A percentile compares a stretch with the other conserved stretches of the same genome.
Conservation (phyloP, 2,797 vertebrate species). For the Sebastes matsubarae region DNA sequence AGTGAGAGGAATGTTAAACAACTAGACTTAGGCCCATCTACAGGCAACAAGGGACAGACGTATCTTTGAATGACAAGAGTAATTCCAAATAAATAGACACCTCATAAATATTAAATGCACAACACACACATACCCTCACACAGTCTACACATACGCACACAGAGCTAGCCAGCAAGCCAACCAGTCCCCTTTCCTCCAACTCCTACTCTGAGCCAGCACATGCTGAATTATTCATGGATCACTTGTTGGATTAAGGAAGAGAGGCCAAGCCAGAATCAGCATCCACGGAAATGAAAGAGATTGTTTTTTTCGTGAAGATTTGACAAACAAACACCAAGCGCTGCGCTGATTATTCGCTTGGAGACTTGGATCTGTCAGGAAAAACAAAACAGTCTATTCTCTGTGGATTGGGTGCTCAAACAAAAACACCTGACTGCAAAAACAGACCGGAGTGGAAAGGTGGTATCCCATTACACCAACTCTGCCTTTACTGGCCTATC, state of each 20-base stretch:
- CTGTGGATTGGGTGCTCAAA: slow-evolving; percentile 44
- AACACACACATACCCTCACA: slow-evolving; percentile 8
- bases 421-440: slow-evolving; percentile 56
- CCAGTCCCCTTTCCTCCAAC: slow-evolving; percentile 40
- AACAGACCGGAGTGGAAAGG: slow-evolving; percentile 44
- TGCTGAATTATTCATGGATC: slow-evolving; percentile 79
- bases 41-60: not conserved
- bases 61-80: slow-evolving; percentile 56
- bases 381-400: slow-evolving; percentile 59
- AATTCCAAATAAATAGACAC: slow-evolving; percentile 64
- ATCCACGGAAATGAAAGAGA: slow-evolving; percentile 43
- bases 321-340: not conserved
- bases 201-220: slow-evolving; percentile 54
- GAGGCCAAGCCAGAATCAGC: slow-evolving; percentile 49
- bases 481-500: slow-evolving; percentile 9
- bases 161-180: slow-evolving; percentile 18
- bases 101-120: slow-evolving; percentile 65
- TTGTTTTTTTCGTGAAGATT: not conserved
- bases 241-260: slow-evolving; percentile 71
- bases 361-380: slow-evolving; percentile 17
- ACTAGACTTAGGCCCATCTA: not conserved
- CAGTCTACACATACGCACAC: not conserved
- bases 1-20: not conserved
- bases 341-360: not conserved
- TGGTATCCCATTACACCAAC: slow-evolving; percentile 59